Evolutionary conservation across 2,797 vertebrate genomes (phyloP).

Genomic region (Sebastes matsubarae): DNA sequence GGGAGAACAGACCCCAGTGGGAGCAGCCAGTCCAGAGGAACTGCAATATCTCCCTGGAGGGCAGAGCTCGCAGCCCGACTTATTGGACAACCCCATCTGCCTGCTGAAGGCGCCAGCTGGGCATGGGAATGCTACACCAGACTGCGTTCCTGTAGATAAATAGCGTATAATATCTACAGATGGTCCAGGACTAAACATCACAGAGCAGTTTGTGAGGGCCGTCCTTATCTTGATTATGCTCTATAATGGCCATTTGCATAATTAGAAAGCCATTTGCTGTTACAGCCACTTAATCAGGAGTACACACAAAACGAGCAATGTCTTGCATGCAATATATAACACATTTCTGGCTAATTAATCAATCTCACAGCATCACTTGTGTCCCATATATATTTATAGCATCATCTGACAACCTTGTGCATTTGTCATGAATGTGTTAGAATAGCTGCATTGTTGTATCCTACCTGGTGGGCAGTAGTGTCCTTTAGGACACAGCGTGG

Average conservation of each 20-base stretch:
- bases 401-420: neutral
- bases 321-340: neutral
- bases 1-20: constrained; percentile 82
- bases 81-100: constrained; percentile 76
- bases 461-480: constrained; percentile 85
- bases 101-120: constrained; percentile 81
- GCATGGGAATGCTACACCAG: constrained; percentile 81
- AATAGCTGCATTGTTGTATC: neutral
- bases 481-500: constrained; percentile 80
- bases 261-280: constrained; percentile 50
- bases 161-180: constrained; percentile 62
- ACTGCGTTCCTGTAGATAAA: constrained; percentile 76
- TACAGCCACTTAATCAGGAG: constrained; percentile 22
- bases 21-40: constrained; percentile 76
- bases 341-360: neutral
- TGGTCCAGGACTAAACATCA: constrained; percentile 57
- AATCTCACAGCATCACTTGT: neutral
- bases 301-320: constrained; percentile 15
- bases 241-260: constrained; percentile 48
- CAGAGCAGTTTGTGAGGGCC: constrained; percentile 42
- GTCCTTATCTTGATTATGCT: constrained; percentile 42
- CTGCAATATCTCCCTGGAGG: constrained; percentile 84
- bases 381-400: neutral
- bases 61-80: constrained; percentile 80
- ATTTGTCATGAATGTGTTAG: neutral